phyloP scores from a whole-genome alignment of 2,797 vertebrate species.

The Choloepus didactylus region DNA sequence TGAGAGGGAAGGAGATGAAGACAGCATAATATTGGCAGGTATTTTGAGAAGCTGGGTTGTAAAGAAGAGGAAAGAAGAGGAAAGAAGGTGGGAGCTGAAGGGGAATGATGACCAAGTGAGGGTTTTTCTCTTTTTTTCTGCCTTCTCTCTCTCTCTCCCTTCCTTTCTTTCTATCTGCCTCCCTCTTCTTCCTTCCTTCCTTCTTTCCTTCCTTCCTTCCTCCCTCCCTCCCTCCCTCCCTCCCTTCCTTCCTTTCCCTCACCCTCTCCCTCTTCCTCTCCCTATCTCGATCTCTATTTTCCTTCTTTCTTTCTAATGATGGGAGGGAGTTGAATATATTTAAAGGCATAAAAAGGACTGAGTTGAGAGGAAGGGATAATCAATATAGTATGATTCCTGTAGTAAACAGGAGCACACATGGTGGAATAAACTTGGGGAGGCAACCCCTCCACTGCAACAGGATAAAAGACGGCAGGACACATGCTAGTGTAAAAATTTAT shows the following conservation, averaged over 20 bases:
- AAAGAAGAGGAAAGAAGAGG: neutral
- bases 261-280: no score
- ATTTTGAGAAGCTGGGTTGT: neutral
- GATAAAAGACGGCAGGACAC: fast-evolving
- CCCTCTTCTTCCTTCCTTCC: no score
- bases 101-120: neutral
- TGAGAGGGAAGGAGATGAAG: neutral
- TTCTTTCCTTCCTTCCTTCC: no score
- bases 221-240: no score
- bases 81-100: neutral
- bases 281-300: no score
- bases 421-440: neutral
- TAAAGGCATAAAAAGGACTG: neutral
- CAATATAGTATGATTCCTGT: no score
- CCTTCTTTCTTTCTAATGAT: neutral
- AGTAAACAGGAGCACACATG: no score
- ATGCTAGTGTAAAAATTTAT: fast-evolving
- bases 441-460: neutral
- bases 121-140: neutral
- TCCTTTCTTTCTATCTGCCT: no score
- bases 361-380: neutral
- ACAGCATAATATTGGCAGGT: fast-evolving
- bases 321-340: neutral
- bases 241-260: no score
- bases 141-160: no score